Evolutionary conservation across 2,797 vertebrate species (phyloP), one percentile per base, ranked within the genome.

Genomic region (Centroberyx gerrardi): DNA sequence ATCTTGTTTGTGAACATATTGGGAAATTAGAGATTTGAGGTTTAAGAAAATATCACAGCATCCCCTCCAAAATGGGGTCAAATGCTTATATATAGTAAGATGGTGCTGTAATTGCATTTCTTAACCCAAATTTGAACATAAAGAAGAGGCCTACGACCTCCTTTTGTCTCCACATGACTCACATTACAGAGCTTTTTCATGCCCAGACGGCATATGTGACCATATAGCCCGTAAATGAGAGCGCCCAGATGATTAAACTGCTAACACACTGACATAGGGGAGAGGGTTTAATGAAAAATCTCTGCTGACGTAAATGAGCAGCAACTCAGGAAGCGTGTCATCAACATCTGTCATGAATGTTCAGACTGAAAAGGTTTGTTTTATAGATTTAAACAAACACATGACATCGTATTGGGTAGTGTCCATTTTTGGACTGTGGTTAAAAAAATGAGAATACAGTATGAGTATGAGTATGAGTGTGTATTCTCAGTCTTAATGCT

Each of bases 281-380:
- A 68, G 77, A 54, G 53, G 81, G 68, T 46, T 80, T 78, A 74
- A 80, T 82, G 65, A 82, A 77, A 87, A 83, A 49, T 70, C 78
- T 71, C 76, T 40, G 27, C 46, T 44, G 81, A 83, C 27, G 77
- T 58, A 76, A 75, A 76, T 1, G 14, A 66, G 74, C 60, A 76
- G 67, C 6, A 51, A 18, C 49, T 27, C 18, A 48, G 61, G 64
- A 85, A 81, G 74, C 51, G 38, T 70, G 81, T 76, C 83, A 82
- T 62, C 8, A 3, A 67, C 67, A 72, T 80, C 58, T 82, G 78
- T 83, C 75, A 77, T 17, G 0, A 74, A 63, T 36, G 58, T 54
- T 84, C 72, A 77, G 67, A 72, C 58, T 13, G 8, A 68, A 27
- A 44, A 51, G 54, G 51, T 64, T 36, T 8, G 53, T 58, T 69